phyloP scores from a whole-genome alignment of 2,797 vertebrate genomes.

The Hylomyscus alleni region DNA sequence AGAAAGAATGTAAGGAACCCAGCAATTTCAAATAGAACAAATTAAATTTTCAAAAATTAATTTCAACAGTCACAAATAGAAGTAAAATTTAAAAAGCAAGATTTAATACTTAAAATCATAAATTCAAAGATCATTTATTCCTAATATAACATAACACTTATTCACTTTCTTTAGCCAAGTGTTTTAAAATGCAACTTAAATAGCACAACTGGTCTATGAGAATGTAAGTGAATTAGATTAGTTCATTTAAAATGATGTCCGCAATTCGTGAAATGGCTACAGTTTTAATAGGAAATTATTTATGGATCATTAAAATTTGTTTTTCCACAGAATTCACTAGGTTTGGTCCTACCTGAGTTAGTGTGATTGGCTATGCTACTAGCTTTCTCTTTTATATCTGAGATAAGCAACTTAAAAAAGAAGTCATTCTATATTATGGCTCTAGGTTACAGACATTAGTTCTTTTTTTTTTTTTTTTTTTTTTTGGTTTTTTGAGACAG shows the following conservation, averaged over 20 bases:
- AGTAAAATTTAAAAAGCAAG: not conserved
- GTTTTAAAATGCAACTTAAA: conserved; percentile 62
- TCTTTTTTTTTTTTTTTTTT: too few species aligned
- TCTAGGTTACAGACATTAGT: not conserved
- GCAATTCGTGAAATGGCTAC: conserved; percentile 55
- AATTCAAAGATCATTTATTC: not conserved
- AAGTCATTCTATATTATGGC: not conserved
- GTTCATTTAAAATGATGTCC: conserved; percentile 50
- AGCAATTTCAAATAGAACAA: conserved; percentile 11
- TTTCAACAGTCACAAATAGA: not conserved
- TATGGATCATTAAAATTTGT: conserved; percentile 28
- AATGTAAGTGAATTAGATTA: conserved; percentile 55
- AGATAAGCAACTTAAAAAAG: not conserved
- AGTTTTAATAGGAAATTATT: conserved; percentile 66
- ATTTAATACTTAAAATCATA: not conserved
- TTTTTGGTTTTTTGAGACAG: too few species aligned
- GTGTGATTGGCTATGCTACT: not conserved
- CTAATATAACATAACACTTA: not conserved
- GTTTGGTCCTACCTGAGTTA: not conserved
- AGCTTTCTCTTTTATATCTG: not conserved
- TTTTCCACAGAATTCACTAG: not conserved
- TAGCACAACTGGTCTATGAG: not conserved
- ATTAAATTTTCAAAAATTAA: not conserved
- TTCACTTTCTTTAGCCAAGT: conserved; percentile 41
- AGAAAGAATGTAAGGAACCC: not conserved